Evolutionary conservation across 1,140 invertebrate genomes (phyloP).

Genomic region (Portunus trituberculatus): DNA sequence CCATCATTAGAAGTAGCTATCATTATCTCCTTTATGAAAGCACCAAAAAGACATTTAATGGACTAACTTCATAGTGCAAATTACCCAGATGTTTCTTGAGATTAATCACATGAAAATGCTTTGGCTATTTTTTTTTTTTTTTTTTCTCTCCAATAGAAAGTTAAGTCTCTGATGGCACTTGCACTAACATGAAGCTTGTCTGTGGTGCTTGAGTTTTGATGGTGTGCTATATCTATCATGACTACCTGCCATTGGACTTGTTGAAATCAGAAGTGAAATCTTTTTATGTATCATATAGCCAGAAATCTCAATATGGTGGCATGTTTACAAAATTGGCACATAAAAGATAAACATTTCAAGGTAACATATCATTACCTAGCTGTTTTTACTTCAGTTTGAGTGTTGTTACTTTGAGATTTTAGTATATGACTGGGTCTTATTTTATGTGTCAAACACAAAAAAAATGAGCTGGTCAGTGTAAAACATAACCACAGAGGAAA

Average conservation of each 20-base stretch:
- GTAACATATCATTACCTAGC: neutral
- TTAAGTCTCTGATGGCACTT: too few relatives aligned
- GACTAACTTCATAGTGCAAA: too few relatives aligned
- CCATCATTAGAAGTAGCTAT: too few relatives aligned
- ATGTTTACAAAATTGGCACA: neutral
- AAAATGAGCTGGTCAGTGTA: neutral
- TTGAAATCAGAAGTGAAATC: neutral
- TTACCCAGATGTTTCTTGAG: too few relatives aligned
- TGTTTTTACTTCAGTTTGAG: neutral
- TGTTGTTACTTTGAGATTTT: neutral
- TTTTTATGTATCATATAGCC: neutral
- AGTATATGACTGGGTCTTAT: neutral
- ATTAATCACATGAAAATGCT: too few relatives aligned
- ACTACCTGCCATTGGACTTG: neutral
- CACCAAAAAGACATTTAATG: too few relatives aligned
- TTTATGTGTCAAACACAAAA: neutral
- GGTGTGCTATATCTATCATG: neutral
- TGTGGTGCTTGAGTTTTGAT: too few relatives aligned
- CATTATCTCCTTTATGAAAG: too few relatives aligned
- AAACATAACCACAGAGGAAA: neutral
- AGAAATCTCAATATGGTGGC: neutral
- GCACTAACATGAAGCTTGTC: too few relatives aligned
- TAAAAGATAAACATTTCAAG: neutral
- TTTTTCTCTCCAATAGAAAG: too few relatives aligned
- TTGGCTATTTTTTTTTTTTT: too few relatives aligned